Evolutionary conservation across 30 jellyfish, hydroid and myxozoan genomes (phyloP).

Genomic region (Pelagia noctiluca): DNA sequence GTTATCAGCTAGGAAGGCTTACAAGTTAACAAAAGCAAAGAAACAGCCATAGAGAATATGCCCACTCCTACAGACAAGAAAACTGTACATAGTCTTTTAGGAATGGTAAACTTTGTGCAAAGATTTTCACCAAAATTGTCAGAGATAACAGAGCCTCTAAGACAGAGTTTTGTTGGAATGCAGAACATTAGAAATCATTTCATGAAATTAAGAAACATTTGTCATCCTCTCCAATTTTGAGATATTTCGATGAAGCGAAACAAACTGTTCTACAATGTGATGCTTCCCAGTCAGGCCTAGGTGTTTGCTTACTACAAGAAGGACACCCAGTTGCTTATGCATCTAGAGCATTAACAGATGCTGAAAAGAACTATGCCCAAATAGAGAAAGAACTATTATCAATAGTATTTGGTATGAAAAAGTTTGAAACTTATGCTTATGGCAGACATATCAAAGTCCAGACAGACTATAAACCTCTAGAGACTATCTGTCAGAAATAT

Average conservation of each 20-base stretch:
- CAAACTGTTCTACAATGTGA: conserved; percentile 39
- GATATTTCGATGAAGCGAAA: conserved; percentile 36
- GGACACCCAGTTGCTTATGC: conserved; percentile 68
- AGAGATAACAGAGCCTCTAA: background rate
- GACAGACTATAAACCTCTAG: conserved; percentile 56
- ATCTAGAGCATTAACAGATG: conserved; percentile 28
- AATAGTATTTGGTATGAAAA: background rate
- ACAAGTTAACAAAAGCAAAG: background rate
- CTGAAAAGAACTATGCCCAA: conserved; percentile 40
- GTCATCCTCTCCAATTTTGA: conserved; percentile 30
- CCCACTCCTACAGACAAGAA: background rate
- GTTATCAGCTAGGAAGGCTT: background rate
- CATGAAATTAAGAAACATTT: conserved; percentile 2
- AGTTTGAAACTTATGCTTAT: conserved; percentile 28
- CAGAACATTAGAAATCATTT: conserved; percentile 51
- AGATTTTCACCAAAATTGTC: conserved; percentile 10
- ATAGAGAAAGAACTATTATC: conserved; percentile 32
- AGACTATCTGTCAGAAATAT: conserved; percentile 39
- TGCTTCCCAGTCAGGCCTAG: conserved; percentile 51
- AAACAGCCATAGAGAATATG: conserved; percentile 8
- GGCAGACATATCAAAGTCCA: conserved; percentile 31
- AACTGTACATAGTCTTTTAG: conserved; percentile 10
- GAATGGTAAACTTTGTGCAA: conserved; percentile 26
- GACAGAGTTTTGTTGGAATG: conserved; percentile 22
- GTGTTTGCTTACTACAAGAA: conserved; percentile 41